phyloP scores from a whole-genome alignment of 1,140 invertebrate genomes.

The Eriosoma lanigerum region DNA sequence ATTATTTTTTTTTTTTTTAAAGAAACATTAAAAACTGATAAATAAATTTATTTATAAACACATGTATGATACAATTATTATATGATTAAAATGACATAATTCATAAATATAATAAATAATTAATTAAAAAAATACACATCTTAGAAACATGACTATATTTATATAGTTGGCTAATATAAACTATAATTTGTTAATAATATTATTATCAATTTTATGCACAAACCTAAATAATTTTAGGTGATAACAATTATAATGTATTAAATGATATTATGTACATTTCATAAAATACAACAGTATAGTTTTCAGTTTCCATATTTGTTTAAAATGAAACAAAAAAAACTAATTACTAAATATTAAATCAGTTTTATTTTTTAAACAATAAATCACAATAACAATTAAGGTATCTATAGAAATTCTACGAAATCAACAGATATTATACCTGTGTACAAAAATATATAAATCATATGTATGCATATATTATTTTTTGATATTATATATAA shows the following conservation, averaged over 20 bases:
- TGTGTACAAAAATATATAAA: constrained; percentile 48
- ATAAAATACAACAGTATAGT: constrained; percentile 30
- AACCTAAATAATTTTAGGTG: constrained; percentile 18
- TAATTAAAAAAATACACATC: constrained; percentile 32
- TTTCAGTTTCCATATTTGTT: neutral
- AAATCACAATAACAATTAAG: constrained; percentile 50
- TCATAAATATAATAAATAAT: constrained; percentile 36
- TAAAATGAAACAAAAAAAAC: constrained; percentile 19
- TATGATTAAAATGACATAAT: constrained; percentile 21
- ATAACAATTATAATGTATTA: constrained; percentile 30
- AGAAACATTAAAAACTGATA: constrained; percentile 32
- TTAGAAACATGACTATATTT: constrained; percentile 29
- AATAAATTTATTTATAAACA: constrained; percentile 45
- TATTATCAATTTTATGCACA: constrained; percentile 5
- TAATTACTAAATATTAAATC: constrained; percentile 45
- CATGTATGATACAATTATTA: constrained; percentile 35
- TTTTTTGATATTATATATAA: constrained; percentile 43
- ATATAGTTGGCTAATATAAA: constrained; percentile 30
- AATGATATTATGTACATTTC: constrained; percentile 28
- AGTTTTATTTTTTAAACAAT: constrained; percentile 44
- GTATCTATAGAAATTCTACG: constrained; percentile 35
- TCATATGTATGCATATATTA: constrained; percentile 30
- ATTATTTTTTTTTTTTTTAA: neutral
- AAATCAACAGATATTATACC: constrained; percentile 44
- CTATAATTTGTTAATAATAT: constrained; percentile 4